Percentiles rank a stretch among this genome's conserved stretches.
phyloP scores from a whole-genome alignment of 2,113 vertebrate species.

The Tragelaphus buxtoni region DNA sequence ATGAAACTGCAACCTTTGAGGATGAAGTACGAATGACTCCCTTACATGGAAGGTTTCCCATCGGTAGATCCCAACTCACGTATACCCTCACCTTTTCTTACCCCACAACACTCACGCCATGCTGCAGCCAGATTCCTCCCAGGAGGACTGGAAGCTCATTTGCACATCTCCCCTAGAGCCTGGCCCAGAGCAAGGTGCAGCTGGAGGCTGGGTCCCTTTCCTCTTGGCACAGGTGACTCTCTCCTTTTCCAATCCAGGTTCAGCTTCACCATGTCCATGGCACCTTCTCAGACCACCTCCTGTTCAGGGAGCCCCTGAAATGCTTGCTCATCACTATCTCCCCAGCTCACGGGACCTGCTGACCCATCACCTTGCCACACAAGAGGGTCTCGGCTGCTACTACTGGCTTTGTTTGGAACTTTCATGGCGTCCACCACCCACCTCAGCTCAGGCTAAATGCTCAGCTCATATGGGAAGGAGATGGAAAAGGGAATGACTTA shows the following conservation, averaged over 20 bases:
- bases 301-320: not conserved
- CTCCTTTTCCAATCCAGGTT: not conserved
- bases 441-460: not conserved
- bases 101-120: accelerated
- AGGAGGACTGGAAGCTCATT: not conserved
- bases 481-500: not conserved
- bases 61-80: no score
- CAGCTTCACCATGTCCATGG: not conserved
- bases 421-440: not conserved
- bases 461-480: not conserved
- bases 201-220: accelerated
- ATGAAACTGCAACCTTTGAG: not conserved
- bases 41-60: not conserved
- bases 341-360: not conserved
- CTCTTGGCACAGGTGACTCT: not conserved
- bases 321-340: not conserved
- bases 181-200: not conserved
- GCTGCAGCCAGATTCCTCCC: not conserved
- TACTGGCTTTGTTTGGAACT: not conserved
- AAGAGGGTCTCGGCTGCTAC: not conserved
- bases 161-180: not conserved
- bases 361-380: not conserved
- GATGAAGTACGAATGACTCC: not conserved
- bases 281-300: not conserved
- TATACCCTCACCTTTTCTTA: no score